phyloP scores from a whole-genome alignment of 2,797 vertebrate genomes.

The Atherinosoma microstoma region DNA sequence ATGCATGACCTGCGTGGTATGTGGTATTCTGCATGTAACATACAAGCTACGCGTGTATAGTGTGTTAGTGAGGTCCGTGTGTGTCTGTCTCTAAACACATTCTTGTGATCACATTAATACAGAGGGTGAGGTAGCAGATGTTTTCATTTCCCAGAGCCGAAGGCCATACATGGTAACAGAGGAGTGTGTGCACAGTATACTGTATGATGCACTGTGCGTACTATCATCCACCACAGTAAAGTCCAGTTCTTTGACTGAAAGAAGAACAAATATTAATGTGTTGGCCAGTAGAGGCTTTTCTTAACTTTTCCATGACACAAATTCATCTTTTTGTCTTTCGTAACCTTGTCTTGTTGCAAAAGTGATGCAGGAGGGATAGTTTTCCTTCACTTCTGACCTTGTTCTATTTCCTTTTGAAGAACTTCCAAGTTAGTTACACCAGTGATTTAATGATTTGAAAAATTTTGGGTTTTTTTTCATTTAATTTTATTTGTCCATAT shows the following conservation, averaged over 20 bases:
- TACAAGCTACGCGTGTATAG: background rate
- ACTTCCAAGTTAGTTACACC: background rate
- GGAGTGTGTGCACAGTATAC: conserved; percentile 10
- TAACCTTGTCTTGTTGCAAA: background rate
- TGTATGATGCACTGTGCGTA: conserved; percentile 7
- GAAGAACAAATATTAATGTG: conserved; percentile 11
- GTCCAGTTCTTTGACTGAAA: background rate
- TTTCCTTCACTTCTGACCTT: background rate
- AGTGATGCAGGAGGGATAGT: background rate
- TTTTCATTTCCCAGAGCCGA: conserved; percentile 43
- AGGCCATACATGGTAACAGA: conserved; percentile 52
- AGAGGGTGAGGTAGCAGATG: conserved; percentile 35
- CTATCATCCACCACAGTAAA: background rate
- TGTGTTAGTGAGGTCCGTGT: conserved; percentile 6
- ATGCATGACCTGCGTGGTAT: background rate
- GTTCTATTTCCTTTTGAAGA: background rate
- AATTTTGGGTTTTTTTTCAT: background rate
- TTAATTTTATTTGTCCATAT: background rate
- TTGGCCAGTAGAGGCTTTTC: background rate
- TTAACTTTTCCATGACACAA: background rate
- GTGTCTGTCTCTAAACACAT: conserved; percentile 37
- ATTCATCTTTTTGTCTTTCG: background rate
- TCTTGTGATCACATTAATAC: conserved; percentile 41
- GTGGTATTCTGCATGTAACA: background rate
- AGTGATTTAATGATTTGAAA: background rate